Base-by-base conservation (phyloP, 1,140 invertebrate species). In the Magallana angulata region DNA sequence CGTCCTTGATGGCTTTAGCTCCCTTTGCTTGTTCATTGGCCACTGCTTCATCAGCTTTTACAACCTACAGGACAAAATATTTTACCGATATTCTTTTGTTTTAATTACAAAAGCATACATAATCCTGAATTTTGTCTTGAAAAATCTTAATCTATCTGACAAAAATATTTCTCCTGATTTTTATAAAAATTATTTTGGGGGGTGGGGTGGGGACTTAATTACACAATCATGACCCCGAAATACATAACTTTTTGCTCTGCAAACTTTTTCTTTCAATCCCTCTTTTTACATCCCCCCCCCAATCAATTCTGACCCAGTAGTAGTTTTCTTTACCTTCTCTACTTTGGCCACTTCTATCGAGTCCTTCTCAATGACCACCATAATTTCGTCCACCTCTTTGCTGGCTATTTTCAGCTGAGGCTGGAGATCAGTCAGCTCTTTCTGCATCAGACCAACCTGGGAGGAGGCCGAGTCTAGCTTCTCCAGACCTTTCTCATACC, bases 381-480 rank as follows among this genome's bases (percentile, higher is more conserved):
- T 95, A n/a, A 94, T 94, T 80, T 95, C 93, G 58, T 95, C 95
- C 6, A 94, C 94, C 71, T 95, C 93, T 89, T 94, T 92, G 85
- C 92, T 93, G 76, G 95, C 95, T 16, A 91, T 89, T 0, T 95
- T 96, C 9, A 99, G 95, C 94, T 98, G 97, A 12, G 99, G 99
- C 93, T 99, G 98, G 30, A 99, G 95, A 36, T 96, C 96, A 36
- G 97, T 97, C 89, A 99, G 94, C 18, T 99, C 95, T 92, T 99
- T 97, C 76, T 98, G 96, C 94, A 96, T 95, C n/a, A 93, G 92
- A 9, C 92, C 89, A 7, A 96, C 95, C 95, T 99, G 97, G 18
- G 92, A 92, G 14, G 94, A 91, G 58, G 95, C 95, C n/a, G 91
- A 93, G 62, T 93, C 90, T 58, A 95, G 91, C 90, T 95, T 95